Evolutionary conservation across 2,797 vertebrate species (phyloP).

Genomic region (Alectoris magna): DNA sequence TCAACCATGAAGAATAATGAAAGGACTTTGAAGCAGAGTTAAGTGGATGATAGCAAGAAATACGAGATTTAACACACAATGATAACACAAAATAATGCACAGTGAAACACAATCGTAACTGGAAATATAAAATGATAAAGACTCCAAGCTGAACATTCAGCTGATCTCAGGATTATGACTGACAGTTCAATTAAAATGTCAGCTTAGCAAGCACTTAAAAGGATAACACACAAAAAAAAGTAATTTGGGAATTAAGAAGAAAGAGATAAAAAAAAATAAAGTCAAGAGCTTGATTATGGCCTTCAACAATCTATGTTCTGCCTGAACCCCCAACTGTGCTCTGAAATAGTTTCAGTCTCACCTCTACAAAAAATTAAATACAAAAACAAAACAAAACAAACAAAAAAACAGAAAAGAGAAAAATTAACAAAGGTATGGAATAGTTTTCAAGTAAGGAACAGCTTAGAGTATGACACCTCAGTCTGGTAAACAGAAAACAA

Average conservation of each 20-base stretch:
- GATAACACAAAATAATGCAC: background rate
- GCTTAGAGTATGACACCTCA: background rate
- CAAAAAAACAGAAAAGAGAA: background rate
- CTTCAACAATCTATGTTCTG: background rate
- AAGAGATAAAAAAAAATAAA: background rate
- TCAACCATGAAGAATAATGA: background rate
- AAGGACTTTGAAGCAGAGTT: background rate
- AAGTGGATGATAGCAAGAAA: background rate
- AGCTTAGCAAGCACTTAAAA: background rate
- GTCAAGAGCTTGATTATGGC: background rate
- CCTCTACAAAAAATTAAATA: background rate
- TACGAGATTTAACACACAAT: background rate
- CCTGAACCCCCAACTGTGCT: background rate
- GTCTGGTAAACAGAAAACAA: background rate
- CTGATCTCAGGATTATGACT: background rate
- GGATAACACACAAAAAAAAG: background rate
- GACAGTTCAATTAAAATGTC: background rate
- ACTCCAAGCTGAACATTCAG: background rate
- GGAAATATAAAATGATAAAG: background rate
- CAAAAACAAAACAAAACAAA: background rate
- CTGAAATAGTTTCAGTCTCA: background rate
- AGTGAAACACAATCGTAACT: background rate
- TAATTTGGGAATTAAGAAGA: background rate
- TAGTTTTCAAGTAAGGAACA: background rate
- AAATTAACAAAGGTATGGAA: background rate